A percentile compares a stretch with the other conserved stretches of the same genome.
phyloP scores from a whole-genome alignment of 2,113 vertebrate species.

The Myiozetetes cayanensis region DNA sequence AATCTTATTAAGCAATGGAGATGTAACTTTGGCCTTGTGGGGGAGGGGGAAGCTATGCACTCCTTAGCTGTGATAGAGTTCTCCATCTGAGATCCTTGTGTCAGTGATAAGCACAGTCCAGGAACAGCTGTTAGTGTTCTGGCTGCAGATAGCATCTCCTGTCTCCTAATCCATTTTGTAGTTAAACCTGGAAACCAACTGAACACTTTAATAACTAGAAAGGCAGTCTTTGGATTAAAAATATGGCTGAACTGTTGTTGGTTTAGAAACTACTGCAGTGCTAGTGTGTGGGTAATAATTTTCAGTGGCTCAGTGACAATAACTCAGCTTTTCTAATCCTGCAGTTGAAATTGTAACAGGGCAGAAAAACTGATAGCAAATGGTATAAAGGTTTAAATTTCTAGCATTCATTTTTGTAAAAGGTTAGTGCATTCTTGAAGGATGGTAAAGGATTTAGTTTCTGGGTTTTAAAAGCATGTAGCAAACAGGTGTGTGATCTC shows the following conservation, averaged over 20 bases:
- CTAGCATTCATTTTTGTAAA: background rate
- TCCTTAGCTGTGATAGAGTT: background rate
- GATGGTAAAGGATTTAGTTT: background rate
- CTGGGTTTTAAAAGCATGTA: background rate
- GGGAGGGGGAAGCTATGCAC: background rate
- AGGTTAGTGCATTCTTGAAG: background rate
- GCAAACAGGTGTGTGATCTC: background rate
- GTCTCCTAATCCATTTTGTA: background rate
- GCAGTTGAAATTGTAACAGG: background rate
- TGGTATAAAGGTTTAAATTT: background rate
- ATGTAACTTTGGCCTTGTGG: background rate
- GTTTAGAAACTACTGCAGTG: background rate
- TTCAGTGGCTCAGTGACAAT: background rate
- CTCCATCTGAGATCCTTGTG: background rate
- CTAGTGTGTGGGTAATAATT: background rate
- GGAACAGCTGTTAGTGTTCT: background rate
- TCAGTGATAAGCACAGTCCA: background rate
- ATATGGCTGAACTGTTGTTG: fast-evolving
- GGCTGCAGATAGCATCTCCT: background rate
- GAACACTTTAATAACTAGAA: background rate
- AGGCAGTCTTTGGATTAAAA: background rate
- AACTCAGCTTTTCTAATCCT: background rate
- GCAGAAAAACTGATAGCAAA: background rate
- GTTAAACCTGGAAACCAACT: background rate
- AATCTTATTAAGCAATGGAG: background rate